Evolutionary conservation across 2,113 vertebrate genomes (phyloP), one percentile per base, ranked within the genome.

Genomic region (Antidorcas marsupialis): DNA sequence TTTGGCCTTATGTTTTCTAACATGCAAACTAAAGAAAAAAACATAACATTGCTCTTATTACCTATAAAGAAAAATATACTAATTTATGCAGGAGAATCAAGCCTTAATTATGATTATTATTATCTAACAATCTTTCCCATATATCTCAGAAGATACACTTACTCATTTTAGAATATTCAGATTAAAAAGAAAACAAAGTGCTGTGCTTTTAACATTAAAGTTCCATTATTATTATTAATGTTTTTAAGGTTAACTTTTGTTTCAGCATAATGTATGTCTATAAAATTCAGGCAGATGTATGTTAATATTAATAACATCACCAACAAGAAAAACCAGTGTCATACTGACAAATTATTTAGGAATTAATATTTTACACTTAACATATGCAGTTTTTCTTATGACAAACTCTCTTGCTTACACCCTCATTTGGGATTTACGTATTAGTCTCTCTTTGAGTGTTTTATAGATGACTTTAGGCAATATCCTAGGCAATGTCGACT

Each of bases 81-180:
- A 12, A 23, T 87, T 94, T 55, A 21, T 23, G 25, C 1, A 15
- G 36, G 76, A 95, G 15, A 86, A 71, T 7, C 36, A 88, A 45
- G 47, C 27, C 11, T 50, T 89, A 64, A 86, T 94, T 92, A 43
- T 57, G n/a, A 50, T 87, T 25, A 39, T 85, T 87, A 39, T 85
- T 83, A 92, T 91, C 82, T 88, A 91, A 83, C 23, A 78, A 53
- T 30, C 19, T 52, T 76, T 82, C 74, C n/a, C 50, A 84, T 13
- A 13, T 94, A 47, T 91, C 21, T 92, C 39, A 81, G 60, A 95
- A 78, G 53, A 83, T 62, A 39, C n/a, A 39, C 45, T 88, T 52
- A 76, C 85, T 96, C 15, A 79, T 89, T 78, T 84, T 71, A 83
- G 76, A 78, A 92, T 93, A 83, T 67, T 91, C n/a, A 95, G 39